These are phyloP conservation scores for Chloroceryle amazona DNA, from an alignment of 2,797 vertebrate genomes.

Conservation along the genomic window DNA sequence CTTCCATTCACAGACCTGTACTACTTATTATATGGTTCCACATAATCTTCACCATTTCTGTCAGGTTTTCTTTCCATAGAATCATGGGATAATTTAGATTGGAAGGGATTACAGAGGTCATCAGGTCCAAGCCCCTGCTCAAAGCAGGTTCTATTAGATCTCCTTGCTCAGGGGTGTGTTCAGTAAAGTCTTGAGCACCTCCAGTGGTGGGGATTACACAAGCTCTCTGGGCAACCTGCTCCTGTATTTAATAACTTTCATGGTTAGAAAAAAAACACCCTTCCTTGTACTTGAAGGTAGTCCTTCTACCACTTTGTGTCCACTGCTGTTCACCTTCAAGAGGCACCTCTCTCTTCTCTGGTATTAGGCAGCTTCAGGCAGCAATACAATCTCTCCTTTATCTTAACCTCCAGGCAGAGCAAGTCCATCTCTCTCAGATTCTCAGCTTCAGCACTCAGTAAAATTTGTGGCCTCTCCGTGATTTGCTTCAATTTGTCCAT, in stretches of 20 bases:
- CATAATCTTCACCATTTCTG: neutral
- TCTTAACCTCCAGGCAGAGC: neutral
- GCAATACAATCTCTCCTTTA: neutral
- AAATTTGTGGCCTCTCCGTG: neutral
- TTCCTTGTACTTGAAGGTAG: neutral
- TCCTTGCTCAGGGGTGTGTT: neutral
- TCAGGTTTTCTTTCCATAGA: neutral
- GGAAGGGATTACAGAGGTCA: neutral
- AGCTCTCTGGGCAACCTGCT: neutral
- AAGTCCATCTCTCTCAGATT: neutral
- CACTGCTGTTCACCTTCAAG: neutral
- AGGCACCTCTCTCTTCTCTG: neutral
- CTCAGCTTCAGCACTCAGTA: neutral
- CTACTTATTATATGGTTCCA: neutral
- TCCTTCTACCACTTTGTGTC: neutral
- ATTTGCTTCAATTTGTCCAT: neutral
- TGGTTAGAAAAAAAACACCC: neutral
- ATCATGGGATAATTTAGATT: neutral
- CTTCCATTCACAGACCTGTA: neutral
- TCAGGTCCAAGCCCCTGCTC: neutral
- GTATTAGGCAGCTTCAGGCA: neutral
- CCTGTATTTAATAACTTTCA: neutral
- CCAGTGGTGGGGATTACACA: neutral
- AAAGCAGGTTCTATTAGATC: neutral
- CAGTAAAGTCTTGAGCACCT: neutral